Conservation (phyloP, 64 coral and sea anemone genomes). For the Exaiptasia diaphana region DNA sequence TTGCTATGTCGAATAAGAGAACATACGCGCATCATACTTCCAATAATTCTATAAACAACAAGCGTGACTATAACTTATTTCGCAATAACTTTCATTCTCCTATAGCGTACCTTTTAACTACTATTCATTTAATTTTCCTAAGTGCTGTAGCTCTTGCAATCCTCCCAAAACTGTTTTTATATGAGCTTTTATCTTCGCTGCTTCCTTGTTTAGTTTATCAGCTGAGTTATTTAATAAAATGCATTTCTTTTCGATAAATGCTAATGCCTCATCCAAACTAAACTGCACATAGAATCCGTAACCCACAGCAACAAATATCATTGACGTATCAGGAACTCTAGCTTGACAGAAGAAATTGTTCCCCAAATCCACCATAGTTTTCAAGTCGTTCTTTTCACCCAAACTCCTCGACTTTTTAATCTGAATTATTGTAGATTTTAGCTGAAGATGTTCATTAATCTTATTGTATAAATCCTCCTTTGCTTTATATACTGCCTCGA, state of each 20-base stretch:
- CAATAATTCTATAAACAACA: too few species aligned
- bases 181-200: conserved; percentile 85
- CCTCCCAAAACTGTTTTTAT: conserved; percentile 90
- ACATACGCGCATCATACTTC: too few species aligned
- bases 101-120: too few species aligned
- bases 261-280: conserved; percentile 82
- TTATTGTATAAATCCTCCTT: conserved; percentile 71
- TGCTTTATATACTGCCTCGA: conserved; percentile 67
- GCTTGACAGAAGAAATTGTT: conserved; percentile 96
- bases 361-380: conserved; percentile 85
- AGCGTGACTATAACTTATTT: too few species aligned
- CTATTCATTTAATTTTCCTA: too few species aligned
- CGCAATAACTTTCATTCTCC: too few species aligned
- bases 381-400: conserved; percentile 50
- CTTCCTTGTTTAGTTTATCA: conserved; percentile 72
- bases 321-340: conserved; percentile 71
- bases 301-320: conserved; percentile 83
- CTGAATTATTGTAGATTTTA: conserved; percentile 74
- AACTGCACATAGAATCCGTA: conserved; percentile 96
- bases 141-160: conserved; percentile 82
- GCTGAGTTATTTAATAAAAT: conserved; percentile 51
- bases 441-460: conserved; percentile 80
- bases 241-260: conserved; percentile 88
- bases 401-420: conserved; percentile 57
- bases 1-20: too few species aligned